A percentile compares a stretch with the other conserved stretches of the same genome.
phyloP scores from a whole-genome alignment of 2,888 invertebrate genomes.

The Microchrysa polita region DNA sequence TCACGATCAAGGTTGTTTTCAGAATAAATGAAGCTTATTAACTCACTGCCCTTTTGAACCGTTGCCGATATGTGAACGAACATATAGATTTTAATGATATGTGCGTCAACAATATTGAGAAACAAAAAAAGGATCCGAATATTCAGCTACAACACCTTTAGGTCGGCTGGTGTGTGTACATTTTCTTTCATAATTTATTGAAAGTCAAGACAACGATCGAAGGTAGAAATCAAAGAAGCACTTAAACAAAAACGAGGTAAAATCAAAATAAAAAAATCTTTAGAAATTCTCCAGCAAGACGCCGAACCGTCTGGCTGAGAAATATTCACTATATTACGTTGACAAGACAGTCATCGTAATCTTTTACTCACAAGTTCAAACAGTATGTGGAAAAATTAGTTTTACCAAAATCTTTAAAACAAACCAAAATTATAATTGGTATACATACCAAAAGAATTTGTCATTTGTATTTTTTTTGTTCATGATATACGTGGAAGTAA shows the following conservation, averaged over 20 bases:
- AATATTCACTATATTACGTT: constrained; percentile 34
- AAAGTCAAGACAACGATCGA: constrained; percentile 43
- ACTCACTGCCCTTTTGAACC: constrained; percentile 41
- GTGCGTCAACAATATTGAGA: constrained; percentile 34
- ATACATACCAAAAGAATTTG: too few species aligned
- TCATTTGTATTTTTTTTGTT: too few species aligned
- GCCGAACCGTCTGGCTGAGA: constrained; percentile 43
- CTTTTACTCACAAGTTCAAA: background rate
- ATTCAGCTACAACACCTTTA: constrained; percentile 29
- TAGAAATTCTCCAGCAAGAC: constrained; percentile 37
- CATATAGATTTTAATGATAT: constrained; percentile 38
- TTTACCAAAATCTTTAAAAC: too few species aligned
- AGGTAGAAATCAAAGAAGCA: constrained; percentile 37
- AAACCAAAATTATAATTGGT: too few species aligned
- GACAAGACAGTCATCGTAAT: background rate
- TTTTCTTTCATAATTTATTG: constrained; percentile 44
- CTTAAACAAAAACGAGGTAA: constrained; percentile 28
- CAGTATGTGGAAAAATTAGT: background rate
- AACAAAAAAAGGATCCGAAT: constrained; percentile 9
- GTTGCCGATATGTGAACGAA: constrained; percentile 23
- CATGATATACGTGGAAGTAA: too few species aligned
- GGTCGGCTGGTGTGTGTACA: constrained; percentile 24
- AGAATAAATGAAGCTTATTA: constrained; percentile 38
- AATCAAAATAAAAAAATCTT: constrained; percentile 34
- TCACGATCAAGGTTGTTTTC: background rate